Base-by-base conservation (phyloP, 2,888 invertebrate species). In the Lissocephala sabroskyi region DNA sequence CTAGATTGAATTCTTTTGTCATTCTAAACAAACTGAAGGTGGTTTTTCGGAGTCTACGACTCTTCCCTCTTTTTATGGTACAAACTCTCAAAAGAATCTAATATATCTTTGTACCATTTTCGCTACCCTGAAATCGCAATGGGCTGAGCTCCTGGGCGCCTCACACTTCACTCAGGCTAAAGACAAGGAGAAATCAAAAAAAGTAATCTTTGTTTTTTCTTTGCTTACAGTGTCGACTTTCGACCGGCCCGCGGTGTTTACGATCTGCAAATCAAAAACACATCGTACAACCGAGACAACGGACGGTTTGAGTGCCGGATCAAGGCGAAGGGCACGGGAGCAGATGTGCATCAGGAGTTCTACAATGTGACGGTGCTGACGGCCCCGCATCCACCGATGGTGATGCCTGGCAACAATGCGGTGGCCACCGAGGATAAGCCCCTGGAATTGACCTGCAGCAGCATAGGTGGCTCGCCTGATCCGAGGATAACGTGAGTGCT, bases 221-320 rank as follows among this genome's bases (percentile, higher is more conserved):
- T 30, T 35, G 23, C 28, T 41, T 37, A 40, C 82, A 93, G 93
- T 82, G 87, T 94, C 79, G 92, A 92, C 80, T 92, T 91, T 85
- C 89, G 90, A 59, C 93, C 94, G 17, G 88, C 88, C 43, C 89
- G 91, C 58, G 96, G 97, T 48, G 88, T 89, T 56, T 97, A 96
- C 87, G 96, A 97, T 86, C 87, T 97, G 77, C 88, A 92, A 85
- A 95, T 97, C 79, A 89, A 91, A 61, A 94, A 94, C 83, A 94
- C 96, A 43, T 92, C 93, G 43, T 97, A 96, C 87, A 94, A 92
- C 81, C 88, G 93, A 26, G 96, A 95, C 87, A 96, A 96, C 85
- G 96, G 95, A 57, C 90, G 91, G 70, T 97, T 95, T 86, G 95
- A 94, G 86, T 97, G 96, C 85, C 91, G 92, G 75, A 92, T 92